phyloP scores from a whole-genome alignment of 2,113 vertebrate genomes.

The Bubalus kerabau region DNA sequence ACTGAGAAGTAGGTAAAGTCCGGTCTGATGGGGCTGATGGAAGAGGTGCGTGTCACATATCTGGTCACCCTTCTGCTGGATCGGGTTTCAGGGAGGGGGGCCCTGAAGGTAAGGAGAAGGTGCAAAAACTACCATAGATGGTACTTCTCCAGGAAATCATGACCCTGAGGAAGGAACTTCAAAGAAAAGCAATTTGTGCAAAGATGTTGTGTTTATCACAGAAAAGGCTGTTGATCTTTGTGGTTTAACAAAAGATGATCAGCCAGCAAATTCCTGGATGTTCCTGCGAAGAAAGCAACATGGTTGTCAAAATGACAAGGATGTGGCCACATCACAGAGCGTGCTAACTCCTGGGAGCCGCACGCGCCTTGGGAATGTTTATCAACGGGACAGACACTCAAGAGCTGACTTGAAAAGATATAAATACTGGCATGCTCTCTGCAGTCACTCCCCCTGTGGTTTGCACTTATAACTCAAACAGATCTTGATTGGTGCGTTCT shows the following conservation, averaged over 20 bases:
- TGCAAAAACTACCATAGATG: accelerated
- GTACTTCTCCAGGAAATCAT: neutral
- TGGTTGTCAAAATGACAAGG: accelerated
- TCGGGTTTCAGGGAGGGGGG: neutral
- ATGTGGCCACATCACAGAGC: accelerated
- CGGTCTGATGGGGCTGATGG: accelerated
- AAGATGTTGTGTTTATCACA: neutral
- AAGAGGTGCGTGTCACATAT: accelerated
- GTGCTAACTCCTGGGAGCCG: accelerated
- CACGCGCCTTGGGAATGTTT: accelerated
- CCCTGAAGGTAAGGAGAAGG: neutral
- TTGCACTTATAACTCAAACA: neutral
- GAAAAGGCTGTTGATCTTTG: accelerated
- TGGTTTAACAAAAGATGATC: accelerated
- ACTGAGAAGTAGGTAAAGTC: accelerated
- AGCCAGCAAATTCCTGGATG: accelerated
- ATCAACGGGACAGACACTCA: neutral
- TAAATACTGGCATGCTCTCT: neutral
- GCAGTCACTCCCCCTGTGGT: neutral
- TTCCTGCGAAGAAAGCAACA: accelerated
- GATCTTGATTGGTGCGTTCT: no score
- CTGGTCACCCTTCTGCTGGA: neutral
- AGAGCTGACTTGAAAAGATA: neutral
- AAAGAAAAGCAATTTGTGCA: neutral
- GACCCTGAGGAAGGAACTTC: accelerated